Base-by-base conservation (phyloP, 2,113 vertebrate species). In the Leptobrachium ailaonicum region DNA sequence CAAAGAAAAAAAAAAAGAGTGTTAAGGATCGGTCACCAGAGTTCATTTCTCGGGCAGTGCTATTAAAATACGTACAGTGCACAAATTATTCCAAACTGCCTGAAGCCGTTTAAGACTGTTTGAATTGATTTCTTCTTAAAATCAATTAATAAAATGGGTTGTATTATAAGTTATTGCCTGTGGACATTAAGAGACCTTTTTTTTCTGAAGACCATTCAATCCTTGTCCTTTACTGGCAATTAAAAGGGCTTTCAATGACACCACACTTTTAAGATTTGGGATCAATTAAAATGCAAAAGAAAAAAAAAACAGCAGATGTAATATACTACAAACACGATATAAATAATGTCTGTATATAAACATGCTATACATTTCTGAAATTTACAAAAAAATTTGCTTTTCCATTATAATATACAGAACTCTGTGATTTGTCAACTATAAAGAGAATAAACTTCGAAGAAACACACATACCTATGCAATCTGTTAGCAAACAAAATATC, bases 81-180 rank as follows among this genome's bases (percentile, higher is more conserved):
- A 75, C 64, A 74, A 81, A 75, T 81, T 81, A 81, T 81, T 81
- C 53, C 54, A 81, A 68, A 68, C 20, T 69, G 79, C 79, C 72
- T 20, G 2, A 75, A 66, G 79, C 72, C 67, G 53, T 42, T 53
- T 74, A 74, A 80, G 78, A 74, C 53, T 80, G 69, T 42, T 72
- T 54, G 41, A 80, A 80, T 80, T 80, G 79, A 81, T 81, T 81
- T 81, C 79, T 81, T 81, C 71, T 81, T 75, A 81, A 81, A 81
- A 81, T 81, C 79, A 81, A 81, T 81, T 81, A 81, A 81, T 81
- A 81, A 68, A 81, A 74, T 81, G 72, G 71, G 66, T 75, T 81
- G 58, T 80, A 80, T 74, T 78, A 74, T 75, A 75, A 75, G 72
- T 75, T 81, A 68, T 74, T 75, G 79, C 79, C 71, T 41, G 20